Evolutionary conservation across 2,888 invertebrate genomes (phyloP).

Genomic region (Pyrochroa serraticornis): DNA sequence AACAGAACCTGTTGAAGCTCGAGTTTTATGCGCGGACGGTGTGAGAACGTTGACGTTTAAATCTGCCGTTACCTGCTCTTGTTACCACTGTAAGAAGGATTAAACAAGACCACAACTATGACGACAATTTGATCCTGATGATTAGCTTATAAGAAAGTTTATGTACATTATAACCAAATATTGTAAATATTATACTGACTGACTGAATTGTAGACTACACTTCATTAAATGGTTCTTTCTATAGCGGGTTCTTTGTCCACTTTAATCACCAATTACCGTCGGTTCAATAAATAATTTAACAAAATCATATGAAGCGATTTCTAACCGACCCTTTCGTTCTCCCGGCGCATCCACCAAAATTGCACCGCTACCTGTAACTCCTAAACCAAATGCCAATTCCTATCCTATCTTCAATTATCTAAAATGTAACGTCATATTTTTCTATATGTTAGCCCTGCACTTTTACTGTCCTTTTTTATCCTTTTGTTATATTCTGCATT

Average conservation of each 20-base stretch:
- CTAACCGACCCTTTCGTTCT: too few relatives aligned
- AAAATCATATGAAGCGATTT: too few relatives aligned
- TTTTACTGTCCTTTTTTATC: too few relatives aligned
- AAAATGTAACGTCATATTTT: too few relatives aligned
- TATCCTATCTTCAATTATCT: too few relatives aligned
- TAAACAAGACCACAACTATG: conserved; percentile 43
- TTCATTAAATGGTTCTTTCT: conserved; percentile 30
- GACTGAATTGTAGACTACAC: conserved; percentile 41
- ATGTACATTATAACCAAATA: conserved; percentile 28
- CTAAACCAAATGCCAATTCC: too few relatives aligned
- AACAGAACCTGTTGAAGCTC: conserved; percentile 79
- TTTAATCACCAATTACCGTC: not conserved
- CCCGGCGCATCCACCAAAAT: too few relatives aligned
- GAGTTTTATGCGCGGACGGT: conserved; percentile 80
- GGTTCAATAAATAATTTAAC: too few relatives aligned
- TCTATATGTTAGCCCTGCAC: too few relatives aligned
- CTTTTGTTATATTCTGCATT: too few relatives aligned
- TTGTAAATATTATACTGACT: conserved; percentile 54
- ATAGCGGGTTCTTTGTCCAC: not conserved
- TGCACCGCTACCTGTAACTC: too few relatives aligned
- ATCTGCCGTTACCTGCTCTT: conserved; percentile 81
- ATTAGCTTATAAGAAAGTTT: conserved; percentile 23
- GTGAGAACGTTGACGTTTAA: conserved; percentile 79
- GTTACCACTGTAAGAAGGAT: conserved; percentile 86
- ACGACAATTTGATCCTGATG: conserved; percentile 1